phyloP scores from a whole-genome alignment of 2,113 vertebrate genomes.

The Glaucomys volans region DNA sequence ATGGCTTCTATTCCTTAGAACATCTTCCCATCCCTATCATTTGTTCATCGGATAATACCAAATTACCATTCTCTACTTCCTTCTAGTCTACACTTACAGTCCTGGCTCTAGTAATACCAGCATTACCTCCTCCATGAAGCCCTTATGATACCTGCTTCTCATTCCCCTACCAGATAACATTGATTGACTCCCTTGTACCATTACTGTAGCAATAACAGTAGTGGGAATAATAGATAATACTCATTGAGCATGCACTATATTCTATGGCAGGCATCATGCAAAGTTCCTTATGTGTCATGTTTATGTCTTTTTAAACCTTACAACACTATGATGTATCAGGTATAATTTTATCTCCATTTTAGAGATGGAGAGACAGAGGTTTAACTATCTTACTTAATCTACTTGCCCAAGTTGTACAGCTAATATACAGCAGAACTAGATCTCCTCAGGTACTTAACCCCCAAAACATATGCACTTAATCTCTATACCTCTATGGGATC shows the following conservation, averaged over 20 bases:
- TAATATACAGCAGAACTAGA: not conserved
- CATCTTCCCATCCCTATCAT: not conserved
- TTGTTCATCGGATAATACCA: not conserved
- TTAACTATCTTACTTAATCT: slow-evolving; percentile 16
- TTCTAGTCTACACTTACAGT: not conserved
- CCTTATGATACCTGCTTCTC: not conserved
- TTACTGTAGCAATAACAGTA: not conserved
- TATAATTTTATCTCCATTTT: slow-evolving; percentile 5
- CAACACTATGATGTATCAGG: not conserved
- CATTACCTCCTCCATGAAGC: not conserved
- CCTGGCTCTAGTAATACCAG: not conserved
- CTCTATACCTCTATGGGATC: not conserved
- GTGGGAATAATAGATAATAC: not conserved
- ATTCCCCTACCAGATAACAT: not conserved
- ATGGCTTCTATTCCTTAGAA: not conserved
- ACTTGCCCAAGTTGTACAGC: not conserved
- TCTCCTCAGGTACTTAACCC: not conserved
- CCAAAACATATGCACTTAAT: not conserved
- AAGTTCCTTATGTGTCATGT: slow-evolving; percentile 20
- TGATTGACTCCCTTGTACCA: not conserved
- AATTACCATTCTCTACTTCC: not conserved
- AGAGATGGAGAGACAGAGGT: not conserved
- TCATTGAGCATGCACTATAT: not conserved
- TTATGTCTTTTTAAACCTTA: not conserved
- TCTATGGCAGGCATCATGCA: not conserved